Conservation (phyloP, 2,888 invertebrate species). For the Sialis lutaria region DNA sequence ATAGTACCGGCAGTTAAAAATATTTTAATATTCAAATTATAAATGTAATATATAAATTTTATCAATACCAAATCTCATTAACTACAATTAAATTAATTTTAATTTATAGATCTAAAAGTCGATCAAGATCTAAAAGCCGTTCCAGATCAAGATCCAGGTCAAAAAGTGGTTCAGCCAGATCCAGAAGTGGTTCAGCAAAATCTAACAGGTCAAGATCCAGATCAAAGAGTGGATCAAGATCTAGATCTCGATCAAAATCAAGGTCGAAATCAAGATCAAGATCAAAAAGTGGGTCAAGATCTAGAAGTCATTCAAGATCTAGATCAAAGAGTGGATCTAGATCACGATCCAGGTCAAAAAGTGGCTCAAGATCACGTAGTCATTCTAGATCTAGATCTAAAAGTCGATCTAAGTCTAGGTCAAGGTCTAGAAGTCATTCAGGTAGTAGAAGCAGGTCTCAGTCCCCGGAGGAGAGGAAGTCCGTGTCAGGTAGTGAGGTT, state of each 20-base stretch:
- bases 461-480: constrained; percentile 39
- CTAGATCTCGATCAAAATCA: constrained; percentile 16
- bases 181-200: constrained; percentile 16
- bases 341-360: constrained; percentile 7
- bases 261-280: constrained; percentile 27
- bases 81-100: too few relatives aligned
- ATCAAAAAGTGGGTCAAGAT: constrained; percentile 26
- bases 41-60: too few relatives aligned
- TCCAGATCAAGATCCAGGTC: constrained; percentile 14
- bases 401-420: constrained; percentile 15
- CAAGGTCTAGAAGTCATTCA: constrained; percentile 17
- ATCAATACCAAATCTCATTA: too few relatives aligned
- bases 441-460: constrained; percentile 23
- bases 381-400: constrained; percentile 11
- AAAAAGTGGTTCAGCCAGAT: constrained; percentile 13
- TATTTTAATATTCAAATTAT: too few relatives aligned
- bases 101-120: constrained; percentile 20
- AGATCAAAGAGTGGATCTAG: constrained; percentile 11
- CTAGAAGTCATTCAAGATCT: constrained; percentile 18
- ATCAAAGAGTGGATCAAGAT: constrained; percentile 19
- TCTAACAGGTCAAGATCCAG: constrained; percentile 20
- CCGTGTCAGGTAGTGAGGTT: constrained; percentile 37
- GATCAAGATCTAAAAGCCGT: constrained; percentile 21
- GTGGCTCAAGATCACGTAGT: constrained; percentile 8
- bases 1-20: too few relatives aligned